phyloP scores from a whole-genome alignment of 1,140 invertebrate species.

The Asbolus verrucosus region DNA sequence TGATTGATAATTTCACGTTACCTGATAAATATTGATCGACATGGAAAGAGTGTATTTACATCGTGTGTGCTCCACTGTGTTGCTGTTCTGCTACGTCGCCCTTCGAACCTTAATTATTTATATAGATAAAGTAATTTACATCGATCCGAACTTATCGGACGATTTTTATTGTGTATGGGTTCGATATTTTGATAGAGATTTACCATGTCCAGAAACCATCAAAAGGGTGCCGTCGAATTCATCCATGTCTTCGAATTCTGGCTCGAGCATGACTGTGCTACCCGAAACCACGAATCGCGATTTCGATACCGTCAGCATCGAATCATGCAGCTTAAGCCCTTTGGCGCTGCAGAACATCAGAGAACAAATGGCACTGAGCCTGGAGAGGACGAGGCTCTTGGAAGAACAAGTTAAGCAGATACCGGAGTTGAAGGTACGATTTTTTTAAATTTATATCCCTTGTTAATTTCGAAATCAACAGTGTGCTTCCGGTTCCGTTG shows the following conservation, averaged over 20 bases:
- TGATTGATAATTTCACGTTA: background rate
- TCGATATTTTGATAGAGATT: slow-evolving; percentile 26
- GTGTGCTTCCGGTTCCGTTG: slow-evolving; percentile 31
- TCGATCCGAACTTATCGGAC: slow-evolving; percentile 40
- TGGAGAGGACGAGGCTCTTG: slow-evolving; percentile 81
- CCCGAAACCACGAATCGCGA: slow-evolving; percentile 54
- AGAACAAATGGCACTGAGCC: slow-evolving; percentile 82
- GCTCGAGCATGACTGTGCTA: slow-evolving; percentile 56
- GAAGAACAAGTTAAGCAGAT: slow-evolving; percentile 88
- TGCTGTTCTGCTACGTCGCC: slow-evolving; percentile 44
- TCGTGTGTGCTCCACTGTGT: slow-evolving; percentile 37
- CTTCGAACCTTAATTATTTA: slow-evolving; percentile 47
- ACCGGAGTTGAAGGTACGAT: slow-evolving; percentile 81
- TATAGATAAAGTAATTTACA: slow-evolving; percentile 52
- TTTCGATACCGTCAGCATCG: slow-evolving; percentile 60
- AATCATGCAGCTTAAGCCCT: slow-evolving; percentile 59
- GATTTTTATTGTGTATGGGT: slow-evolving; percentile 33
- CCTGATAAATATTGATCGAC: slow-evolving; percentile 3
- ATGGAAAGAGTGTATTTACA: slow-evolving; percentile 20
- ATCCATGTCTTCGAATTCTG: slow-evolving; percentile 58
- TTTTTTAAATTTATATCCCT: background rate
- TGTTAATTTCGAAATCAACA: slow-evolving; percentile 5
- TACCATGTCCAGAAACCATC: slow-evolving; percentile 53
- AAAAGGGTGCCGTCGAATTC: slow-evolving; percentile 54
- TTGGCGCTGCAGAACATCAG: slow-evolving; percentile 70